Percentiles rank a stretch among this genome's conserved stretches.
These are phyloP conservation scores for Lota lota DNA, from an alignment of 2,113 vertebrate genomes.

Conservation along the genomic window DNA sequence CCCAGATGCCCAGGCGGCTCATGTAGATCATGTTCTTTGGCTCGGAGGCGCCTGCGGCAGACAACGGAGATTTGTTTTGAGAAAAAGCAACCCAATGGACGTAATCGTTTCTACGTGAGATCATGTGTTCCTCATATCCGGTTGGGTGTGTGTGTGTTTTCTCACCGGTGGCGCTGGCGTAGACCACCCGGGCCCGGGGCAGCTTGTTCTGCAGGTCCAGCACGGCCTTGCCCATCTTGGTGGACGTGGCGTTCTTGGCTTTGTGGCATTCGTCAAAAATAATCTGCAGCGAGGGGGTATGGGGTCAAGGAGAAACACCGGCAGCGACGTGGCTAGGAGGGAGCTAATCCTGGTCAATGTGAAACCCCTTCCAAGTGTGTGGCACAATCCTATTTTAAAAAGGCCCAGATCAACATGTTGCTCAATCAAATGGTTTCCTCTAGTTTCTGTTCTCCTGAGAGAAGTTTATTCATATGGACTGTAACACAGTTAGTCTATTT, in stretches of 20 bases:
- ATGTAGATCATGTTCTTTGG: slow-evolving; percentile 99
- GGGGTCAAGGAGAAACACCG: slow-evolving; percentile 73
- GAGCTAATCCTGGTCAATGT: neutral
- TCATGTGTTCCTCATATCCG: neutral
- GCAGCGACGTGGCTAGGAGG: neutral
- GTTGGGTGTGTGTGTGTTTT: fast-evolving
- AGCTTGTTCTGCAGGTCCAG: slow-evolving; percentile 95
- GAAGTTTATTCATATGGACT: no score
- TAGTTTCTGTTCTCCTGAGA: no score
- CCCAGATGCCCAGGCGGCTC: slow-evolving; percentile 98
- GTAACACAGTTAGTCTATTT: no score
- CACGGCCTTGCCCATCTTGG: slow-evolving; percentile 98
- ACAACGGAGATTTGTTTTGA: neutral
- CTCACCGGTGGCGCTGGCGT: slow-evolving; percentile 96
- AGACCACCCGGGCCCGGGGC: slow-evolving; percentile 91
- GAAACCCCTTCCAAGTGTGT: no score
- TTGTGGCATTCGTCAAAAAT: slow-evolving; percentile 99
- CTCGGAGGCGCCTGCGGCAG: slow-evolving; percentile 89
- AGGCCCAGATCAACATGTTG: neutral
- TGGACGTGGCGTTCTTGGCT: slow-evolving; percentile 96
- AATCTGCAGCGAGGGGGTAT: slow-evolving; percentile 72
- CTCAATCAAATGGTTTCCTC: no score
- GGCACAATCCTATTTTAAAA: neutral
- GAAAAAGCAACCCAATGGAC: neutral
- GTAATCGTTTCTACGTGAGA: neutral